A percentile compares a stretch with the other conserved stretches of the same genome.
Conservation (phyloP, 2,113 vertebrate species). For the Melanostigma gelatinosum region DNA sequence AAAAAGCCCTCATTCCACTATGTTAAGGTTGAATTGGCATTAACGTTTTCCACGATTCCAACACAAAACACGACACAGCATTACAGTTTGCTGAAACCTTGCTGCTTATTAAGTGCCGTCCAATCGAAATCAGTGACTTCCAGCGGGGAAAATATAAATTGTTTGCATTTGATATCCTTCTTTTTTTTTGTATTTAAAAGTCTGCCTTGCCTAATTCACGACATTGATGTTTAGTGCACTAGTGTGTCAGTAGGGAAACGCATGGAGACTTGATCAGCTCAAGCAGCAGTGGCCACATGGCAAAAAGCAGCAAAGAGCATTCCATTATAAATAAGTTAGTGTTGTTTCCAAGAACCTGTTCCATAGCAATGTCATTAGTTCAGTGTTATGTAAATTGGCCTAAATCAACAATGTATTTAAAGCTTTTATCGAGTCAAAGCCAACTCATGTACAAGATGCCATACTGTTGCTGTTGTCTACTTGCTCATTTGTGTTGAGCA, state of each 20-base stretch:
- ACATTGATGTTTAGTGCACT: neutral
- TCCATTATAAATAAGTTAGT: neutral
- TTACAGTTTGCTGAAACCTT: neutral
- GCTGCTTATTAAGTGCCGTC: neutral
- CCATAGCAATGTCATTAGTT: neutral
- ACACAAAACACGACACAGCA: neutral
- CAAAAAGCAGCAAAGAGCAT: neutral
- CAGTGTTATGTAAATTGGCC: neutral
- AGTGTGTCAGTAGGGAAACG: neutral
- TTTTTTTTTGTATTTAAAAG: neutral
- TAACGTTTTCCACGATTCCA: neutral
- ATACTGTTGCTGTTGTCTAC: neutral
- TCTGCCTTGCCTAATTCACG: neutral
- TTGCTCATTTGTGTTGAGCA: neutral
- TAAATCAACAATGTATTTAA: neutral
- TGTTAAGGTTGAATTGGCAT: conserved; percentile 18
- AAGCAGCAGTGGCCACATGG: neutral
- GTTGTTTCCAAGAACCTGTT: neutral
- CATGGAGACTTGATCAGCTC: neutral
- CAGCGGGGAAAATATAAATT: neutral
- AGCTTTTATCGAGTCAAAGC: neutral
- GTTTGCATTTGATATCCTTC: neutral
- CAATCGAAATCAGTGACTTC: neutral
- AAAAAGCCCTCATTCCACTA: neutral
- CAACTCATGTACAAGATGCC: neutral